Evolutionary conservation across 2,113 vertebrate genomes (phyloP), one percentile per base, ranked within the genome.

Genomic region (Spermophilus dauricus): DNA sequence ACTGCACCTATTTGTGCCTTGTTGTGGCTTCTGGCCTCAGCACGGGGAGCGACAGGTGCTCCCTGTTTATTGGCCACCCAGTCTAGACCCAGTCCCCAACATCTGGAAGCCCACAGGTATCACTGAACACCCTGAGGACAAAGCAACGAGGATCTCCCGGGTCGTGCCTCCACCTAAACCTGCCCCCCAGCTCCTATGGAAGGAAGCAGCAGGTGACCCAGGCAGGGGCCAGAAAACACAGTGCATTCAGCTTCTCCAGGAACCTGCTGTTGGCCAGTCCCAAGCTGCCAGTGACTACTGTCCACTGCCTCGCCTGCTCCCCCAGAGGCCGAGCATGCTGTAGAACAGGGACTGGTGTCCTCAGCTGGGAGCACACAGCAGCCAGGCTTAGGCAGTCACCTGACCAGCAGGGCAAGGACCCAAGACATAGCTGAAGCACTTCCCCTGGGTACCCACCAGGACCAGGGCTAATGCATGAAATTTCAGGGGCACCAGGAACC

Each of bases 241-340:
- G 34, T 0, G 5, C 51, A n/a, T 1, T 7, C 18, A 18, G 51
- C 75, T 69, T 48, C 67, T 69, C 67, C 0, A 3, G 67, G 69
- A 78, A 30, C 4, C 9, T 2, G 45, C 10, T 13, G 1, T 2
- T 20, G 1, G 0, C 28, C 69, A 18, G 17, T 58, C 73, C 13
- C 28, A 26, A 2, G 3, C 20, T 0, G 56, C 30, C 37, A 37
- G 34, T 14, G 12, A 7, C 22, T 3, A 5, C 1, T 0, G 4
- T 2, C 51, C 10, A 2, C 32, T 0, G 58, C 67, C 30, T 42
- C 28, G 22, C n/a, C 72, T 5, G 2, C 5, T n/a, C 2, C 34
- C 45, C 8, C 0, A 2, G 10, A 9, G 22, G 12, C 13, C 0
- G 1, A 20, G 32, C 1, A 1, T 0, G 0, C 6, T 30, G 48